Evolutionary conservation across 2,888 invertebrate species (phyloP), one percentile per base, ranked within the genome.

Genomic region (Meiosimyza decipiens): DNA sequence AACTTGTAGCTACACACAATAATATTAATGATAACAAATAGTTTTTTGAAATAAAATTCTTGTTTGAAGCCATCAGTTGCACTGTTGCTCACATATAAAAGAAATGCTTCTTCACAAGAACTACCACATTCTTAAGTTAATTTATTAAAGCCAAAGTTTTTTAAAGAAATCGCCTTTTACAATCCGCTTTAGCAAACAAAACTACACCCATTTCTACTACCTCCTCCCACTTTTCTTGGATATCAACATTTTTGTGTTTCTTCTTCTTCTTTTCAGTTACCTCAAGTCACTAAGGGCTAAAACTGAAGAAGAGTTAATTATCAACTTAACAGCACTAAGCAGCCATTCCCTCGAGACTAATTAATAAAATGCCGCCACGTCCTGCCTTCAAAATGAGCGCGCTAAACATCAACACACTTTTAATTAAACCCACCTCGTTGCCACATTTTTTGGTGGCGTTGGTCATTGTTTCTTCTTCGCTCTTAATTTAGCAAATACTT

Each of bases 401-500:
- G 40, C 40, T 40, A 69, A 60, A 28, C 69, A 60, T 69, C 69
- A 62, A 52, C 69, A 69, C 63, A 63, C 70, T 70, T 70, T 62
- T 63, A 70, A 70, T 70, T 62, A 70, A 68, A 16, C 66, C 52
- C 66, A 66, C 54, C 68, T 49, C 9, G 40, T 40, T 40, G 40
- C 40, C 40, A 40, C 40, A 40, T 40, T 40, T 40, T 40, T 40
- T 40, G 40, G 40, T 40, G 40, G 40, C 40, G 40, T 40, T 40
- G 40, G 40, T 9, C 40, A 40, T 40, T 40, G 40, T 40, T 40
- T 40, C 54, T 22, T 52, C 63, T 70, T 70, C 55, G 18, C 54
- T 62, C 63, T 62, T 70, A 70, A 62, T 70, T 70, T 70, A 47
- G 70, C 54, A 63, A 70, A 70, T 54, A 13, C 63, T 52, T 70